Evolutionary conservation across 2,888 invertebrate genomes (phyloP), one percentile per base, ranked within the genome.

Genomic region (Pherbina coryleti): DNA sequence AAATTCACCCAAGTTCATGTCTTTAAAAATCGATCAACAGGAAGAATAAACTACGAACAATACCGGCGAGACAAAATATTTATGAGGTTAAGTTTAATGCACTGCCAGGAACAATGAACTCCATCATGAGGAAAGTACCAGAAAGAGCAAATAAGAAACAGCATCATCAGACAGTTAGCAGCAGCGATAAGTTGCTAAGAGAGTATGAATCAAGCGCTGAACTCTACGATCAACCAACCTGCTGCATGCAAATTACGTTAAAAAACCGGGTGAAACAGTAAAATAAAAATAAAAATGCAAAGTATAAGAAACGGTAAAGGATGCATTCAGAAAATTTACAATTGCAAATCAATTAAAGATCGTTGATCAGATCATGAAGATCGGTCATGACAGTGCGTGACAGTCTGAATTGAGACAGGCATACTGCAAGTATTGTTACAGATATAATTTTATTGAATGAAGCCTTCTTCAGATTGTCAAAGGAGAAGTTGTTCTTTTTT

Each of bases 21-120:
- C 14, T 44, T 25, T 28, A 28, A 28, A 62, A 17, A 62, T 8
- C 22, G 9, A 17, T 64, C 37, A 64, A 64, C 31, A 17, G 31
- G n/a, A 64, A 34, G 34, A 64, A 37, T 64, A 11, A 31, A 34
- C 19, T 34, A 3, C 64, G n/a, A 31, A 69, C 2, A 51, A 34
- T 28, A 55, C 34, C 55, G 71, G 31, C 55, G 51, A 71, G 71
- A 55, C 71, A 14, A 69, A 51, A 71, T 71, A 71, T 71, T 71
- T 71, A 71, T 71, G 71, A 71, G 44, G 34, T n/a, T 55, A 19
- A 71, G 71, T 53, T 55, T 25, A 71, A 53, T 71, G 55, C 53
- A 55, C 71, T n/a, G 55, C 7, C n/a, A 9, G 71, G 55, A 34
- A 34, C 71, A 71, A 71, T 55, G 71, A 71, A 71, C 71, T 55